Evolutionary conservation across 2,113 vertebrate species (phyloP).

Genomic region (Hippoglossus stenolepis): DNA sequence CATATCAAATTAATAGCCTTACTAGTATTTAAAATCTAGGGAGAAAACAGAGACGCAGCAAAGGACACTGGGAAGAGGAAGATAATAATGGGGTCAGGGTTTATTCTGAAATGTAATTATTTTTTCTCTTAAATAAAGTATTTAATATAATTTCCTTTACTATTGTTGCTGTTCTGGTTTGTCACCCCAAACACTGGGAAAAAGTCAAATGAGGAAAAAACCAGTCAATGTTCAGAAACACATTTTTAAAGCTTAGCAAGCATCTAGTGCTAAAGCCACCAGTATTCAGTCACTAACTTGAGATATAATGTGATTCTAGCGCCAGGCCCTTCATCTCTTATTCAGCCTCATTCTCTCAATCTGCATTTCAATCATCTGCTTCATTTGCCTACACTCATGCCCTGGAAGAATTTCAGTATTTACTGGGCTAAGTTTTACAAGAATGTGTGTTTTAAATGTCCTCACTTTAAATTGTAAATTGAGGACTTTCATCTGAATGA

Average conservation of each 20-base stretch:
- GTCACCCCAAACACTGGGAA: not conserved
- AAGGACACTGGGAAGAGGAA: too few species aligned
- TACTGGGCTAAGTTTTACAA: constrained; percentile 22
- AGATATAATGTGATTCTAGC: not conserved
- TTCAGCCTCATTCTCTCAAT: constrained; percentile 14
- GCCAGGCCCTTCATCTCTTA: not conserved
- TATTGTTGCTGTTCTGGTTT: not conserved
- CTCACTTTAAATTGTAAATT: constrained; percentile 19
- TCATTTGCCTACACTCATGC: constrained; percentile 11
- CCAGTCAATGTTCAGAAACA: too few species aligned
- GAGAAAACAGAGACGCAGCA: too few species aligned
- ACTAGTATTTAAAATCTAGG: too few species aligned
- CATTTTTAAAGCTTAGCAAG: not conserved
- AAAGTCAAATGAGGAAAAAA: not conserved
- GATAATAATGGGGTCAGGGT: too few species aligned
- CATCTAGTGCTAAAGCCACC: not conserved
- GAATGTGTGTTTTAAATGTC: constrained; percentile 15
- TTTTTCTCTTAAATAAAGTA: too few species aligned
- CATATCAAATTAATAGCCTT: too few species aligned
- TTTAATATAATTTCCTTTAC: not conserved
- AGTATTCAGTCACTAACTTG: not conserved
- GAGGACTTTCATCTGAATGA: not conserved
- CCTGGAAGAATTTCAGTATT: constrained; percentile 21
- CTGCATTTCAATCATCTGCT: constrained; percentile 7
- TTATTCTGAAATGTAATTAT: too few species aligned